Conservation (phyloP, 2,113 vertebrate species). For the Riparia riparia region DNA sequence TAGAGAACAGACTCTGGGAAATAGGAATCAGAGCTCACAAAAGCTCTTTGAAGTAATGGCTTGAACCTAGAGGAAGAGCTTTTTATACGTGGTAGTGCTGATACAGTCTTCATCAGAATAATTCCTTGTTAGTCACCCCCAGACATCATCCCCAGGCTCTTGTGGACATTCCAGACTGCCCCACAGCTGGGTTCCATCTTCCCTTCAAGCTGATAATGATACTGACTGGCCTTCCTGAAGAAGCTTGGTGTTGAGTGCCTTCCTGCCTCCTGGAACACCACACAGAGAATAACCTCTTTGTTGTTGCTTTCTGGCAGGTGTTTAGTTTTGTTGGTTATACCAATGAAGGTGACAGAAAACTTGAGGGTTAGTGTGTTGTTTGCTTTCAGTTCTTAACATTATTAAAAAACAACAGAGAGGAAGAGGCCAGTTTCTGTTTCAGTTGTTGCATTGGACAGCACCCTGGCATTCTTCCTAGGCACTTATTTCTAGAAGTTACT, state of each 20-base stretch:
- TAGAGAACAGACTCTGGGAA: neutral
- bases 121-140: neutral
- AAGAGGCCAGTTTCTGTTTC: neutral
- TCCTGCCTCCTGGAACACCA: neutral
- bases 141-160: neutral
- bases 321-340: neutral
- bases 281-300: neutral
- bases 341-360: neutral
- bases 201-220: accelerated
- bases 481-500: neutral
- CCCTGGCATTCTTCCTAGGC: neutral
- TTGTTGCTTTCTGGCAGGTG: neutral
- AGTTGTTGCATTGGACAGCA: neutral
- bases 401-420: neutral
- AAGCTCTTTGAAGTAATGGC: neutral
- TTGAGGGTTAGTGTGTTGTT: neutral
- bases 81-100: neutral
- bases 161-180: neutral
- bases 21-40: neutral
- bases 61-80: neutral
- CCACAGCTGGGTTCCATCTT: neutral
- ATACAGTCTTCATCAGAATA: neutral
- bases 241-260: neutral
- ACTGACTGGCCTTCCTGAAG: neutral
- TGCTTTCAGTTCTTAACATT: neutral